Percentiles rank a stretch among this genome's conserved stretches.
Evolutionary conservation across 2,888 invertebrate species (phyloP).

Genomic region (Sussaba pulchella): DNA sequence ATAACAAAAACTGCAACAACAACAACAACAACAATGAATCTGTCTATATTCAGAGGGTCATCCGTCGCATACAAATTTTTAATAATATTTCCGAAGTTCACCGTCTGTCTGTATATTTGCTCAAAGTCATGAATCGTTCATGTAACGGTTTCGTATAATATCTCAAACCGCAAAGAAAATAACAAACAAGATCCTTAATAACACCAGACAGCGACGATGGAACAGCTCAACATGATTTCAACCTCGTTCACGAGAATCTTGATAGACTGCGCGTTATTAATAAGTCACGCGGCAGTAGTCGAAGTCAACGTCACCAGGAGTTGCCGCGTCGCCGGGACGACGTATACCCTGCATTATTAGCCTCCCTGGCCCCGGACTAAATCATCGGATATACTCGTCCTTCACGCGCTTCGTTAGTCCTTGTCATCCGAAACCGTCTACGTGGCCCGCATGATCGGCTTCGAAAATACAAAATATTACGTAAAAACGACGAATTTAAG

Average conservation of each 20-base stretch:
- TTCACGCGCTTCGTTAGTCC: conserved; percentile 9
- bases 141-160: no score
- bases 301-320: conserved; percentile 5
- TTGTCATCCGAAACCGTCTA: neutral
- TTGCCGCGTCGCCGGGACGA: conserved; percentile 6
- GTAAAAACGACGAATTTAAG: neutral
- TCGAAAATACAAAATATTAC: neutral
- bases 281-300: neutral
- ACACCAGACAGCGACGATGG: neutral
- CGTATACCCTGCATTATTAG: conserved; percentile 24
- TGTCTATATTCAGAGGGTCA: no score
- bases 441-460: neutral
- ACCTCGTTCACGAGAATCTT: neutral
- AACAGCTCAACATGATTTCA: neutral
- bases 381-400: conserved; percentile 15
- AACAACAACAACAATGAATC: no score
- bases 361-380: conserved; percentile 15
- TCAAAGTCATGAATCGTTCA: no score
- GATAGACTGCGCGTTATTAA: conserved; percentile 22
- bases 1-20: no score
- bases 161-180: no score
- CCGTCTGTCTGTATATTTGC: no score
- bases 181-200: neutral
- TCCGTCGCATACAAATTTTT: no score
- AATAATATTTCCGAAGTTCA: no score